Evolutionary conservation across 2,113 vertebrate genomes (phyloP), one percentile per base, ranked within the genome.

Genomic region (Strix uralensis): DNA sequence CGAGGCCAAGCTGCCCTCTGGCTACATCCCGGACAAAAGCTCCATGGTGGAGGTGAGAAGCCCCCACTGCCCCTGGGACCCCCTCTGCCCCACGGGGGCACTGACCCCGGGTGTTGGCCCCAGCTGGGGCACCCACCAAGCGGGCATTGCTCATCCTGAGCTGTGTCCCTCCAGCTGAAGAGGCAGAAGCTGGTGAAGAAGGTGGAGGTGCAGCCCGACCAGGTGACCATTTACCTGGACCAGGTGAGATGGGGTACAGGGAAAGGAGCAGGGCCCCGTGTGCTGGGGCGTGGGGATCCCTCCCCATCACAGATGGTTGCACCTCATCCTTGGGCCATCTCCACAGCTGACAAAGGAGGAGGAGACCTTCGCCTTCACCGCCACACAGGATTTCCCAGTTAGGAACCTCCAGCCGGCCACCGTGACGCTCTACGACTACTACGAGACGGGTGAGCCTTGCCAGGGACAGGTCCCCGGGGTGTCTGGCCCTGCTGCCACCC

Each of bases 1-100:
- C 4, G 98, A 98, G 78, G 94, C 98, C 91, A 98, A 98, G 73
- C 96, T 98, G 57, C 97, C 98, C 5, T 99, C 98, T 4, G 98
- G 98, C 38, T 98, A 98, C 94, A 71, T 94, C 47, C 94, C 98
- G 0, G 94, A 98, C 8, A 94, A 98, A 73, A 77, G 38, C 52
- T 98, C 98, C 1, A 3, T 98, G 63, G 30, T 44, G 29, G 40
- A 85, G 96, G 98, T 99, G 86, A 98, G 97, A 44, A 86, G 36
- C 7, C 16, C 34, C 27, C 2, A 0, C 1, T 63, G 15, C 1
- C 1, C 17, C 9, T 3, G 0, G 25, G 5, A 10, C 3, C 18
- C 42, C 5, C 32, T n/a, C 44, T 54, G 17, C 46, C 25, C 42
- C 10, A 5, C 30, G 1, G 9, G 75, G 51, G 14, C 27, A 52